Evolutionary conservation across 2,888 invertebrate genomes (phyloP).

Genomic region (Orgyia antiqua): DNA sequence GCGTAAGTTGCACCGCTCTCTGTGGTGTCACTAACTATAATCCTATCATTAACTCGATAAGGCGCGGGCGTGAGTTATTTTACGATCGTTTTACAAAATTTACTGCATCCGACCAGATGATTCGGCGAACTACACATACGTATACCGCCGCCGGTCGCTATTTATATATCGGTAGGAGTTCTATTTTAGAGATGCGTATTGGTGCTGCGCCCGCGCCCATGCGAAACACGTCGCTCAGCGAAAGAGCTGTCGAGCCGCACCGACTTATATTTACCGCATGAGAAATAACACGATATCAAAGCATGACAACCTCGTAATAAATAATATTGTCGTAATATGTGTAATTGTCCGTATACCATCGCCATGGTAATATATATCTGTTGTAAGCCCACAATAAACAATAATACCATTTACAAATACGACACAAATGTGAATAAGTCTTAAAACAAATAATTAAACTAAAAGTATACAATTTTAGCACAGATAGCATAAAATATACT

Average conservation of each 20-base stretch:
- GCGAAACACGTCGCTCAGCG: constrained; percentile 64
- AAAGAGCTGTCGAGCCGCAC: constrained; percentile 43
- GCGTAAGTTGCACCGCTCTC: constrained; percentile 78
- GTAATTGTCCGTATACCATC: constrained; percentile 36
- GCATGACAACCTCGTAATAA: constrained; percentile 55
- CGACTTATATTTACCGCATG: constrained; percentile 54
- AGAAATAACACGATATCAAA: constrained; percentile 45
- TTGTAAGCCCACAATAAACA: constrained; percentile 34
- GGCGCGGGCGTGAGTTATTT: constrained; percentile 61
- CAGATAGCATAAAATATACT: constrained; percentile 26
- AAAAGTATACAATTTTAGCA: constrained; percentile 23
- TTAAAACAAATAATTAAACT: constrained; percentile 17
- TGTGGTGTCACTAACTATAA: constrained; percentile 75
- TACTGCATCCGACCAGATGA: constrained; percentile 44
- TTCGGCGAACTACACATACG: constrained; percentile 39
- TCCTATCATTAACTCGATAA: constrained; percentile 59
- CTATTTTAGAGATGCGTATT: constrained; percentile 58
- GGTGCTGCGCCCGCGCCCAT: constrained; percentile 69
- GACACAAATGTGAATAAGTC: constrained; percentile 23
- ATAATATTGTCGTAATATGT: constrained; percentile 34
- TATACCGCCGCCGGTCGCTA: constrained; percentile 46
- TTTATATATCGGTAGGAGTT: constrained; percentile 60
- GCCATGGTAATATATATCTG: constrained; percentile 43
- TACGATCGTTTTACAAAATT: constrained; percentile 33
- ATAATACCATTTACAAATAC: constrained; percentile 32